These are phyloP conservation scores for Vulpes ferrilata DNA, from an alignment of 2,113 vertebrate genomes.

Conservation along the genomic window DNA sequence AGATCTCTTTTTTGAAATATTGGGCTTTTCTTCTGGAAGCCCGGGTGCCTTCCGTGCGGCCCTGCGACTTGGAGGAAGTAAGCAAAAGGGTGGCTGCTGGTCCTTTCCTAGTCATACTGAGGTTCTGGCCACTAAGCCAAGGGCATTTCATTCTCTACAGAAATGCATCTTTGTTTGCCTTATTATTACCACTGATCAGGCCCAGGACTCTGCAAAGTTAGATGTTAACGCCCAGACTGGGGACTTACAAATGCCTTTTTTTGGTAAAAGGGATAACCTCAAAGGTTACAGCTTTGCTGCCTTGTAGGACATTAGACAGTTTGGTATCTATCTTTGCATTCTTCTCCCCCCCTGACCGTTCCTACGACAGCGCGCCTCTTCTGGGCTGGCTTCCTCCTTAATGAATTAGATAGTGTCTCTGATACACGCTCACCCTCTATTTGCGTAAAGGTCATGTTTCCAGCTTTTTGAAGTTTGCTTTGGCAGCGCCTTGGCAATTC, in stretches of 20 bases:
- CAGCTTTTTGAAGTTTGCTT: conserved; percentile 42
- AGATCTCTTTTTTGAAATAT: neutral
- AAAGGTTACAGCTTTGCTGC: neutral
- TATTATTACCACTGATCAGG: conserved; percentile 13
- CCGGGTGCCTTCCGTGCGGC: neutral
- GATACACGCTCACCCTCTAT: neutral
- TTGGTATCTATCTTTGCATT: neutral
- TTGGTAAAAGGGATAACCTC: neutral
- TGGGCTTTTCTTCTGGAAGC: neutral
- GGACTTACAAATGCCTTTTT: conserved; percentile 39
- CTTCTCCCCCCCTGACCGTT: neutral
- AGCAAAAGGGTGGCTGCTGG: neutral
- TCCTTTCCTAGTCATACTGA: neutral
- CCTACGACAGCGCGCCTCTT: neutral
- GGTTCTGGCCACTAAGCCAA: neutral
- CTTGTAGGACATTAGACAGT: neutral
- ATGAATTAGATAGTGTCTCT: conserved; percentile 21
- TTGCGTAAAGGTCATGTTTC: conserved; percentile 40
- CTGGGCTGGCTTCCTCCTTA: conserved; percentile 21
- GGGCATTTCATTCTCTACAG: neutral
- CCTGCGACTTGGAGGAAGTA: conserved; percentile 7
- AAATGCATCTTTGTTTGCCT: neutral
- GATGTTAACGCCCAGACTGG: neutral
- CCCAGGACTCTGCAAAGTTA: neutral
- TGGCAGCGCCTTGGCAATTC: conserved; percentile 37